phyloP scores from a whole-genome alignment of 2,113 vertebrate genomes.

The Petrocephalus zakoni region DNA sequence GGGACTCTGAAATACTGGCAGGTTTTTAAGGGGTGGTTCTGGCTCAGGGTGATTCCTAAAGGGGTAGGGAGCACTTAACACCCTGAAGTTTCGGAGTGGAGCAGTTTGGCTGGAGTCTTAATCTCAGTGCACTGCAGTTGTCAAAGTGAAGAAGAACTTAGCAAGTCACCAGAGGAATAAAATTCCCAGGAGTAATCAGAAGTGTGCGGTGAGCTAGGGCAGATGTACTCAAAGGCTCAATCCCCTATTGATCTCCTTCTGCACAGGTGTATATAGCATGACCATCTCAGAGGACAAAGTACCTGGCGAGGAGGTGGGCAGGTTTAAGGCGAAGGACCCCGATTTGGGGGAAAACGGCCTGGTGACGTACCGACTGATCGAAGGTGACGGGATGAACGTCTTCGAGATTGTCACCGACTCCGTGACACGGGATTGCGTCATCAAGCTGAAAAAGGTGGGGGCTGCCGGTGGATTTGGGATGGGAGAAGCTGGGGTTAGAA shows the following conservation, averaged over 20 bases:
- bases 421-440: constrained; percentile 86
- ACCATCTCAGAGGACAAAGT: constrained; percentile 82
- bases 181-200: neutral
- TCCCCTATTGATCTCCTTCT: neutral
- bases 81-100: neutral
- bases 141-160: constrained; percentile 7
- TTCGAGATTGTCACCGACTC: constrained; percentile 90
- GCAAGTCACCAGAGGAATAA: neutral
- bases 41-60: neutral
- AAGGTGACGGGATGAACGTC: constrained; percentile 78
- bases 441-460: constrained; percentile 91
- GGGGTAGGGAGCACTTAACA: neutral
- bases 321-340: constrained; percentile 89
- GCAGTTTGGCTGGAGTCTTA: neutral
- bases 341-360: constrained; percentile 90
- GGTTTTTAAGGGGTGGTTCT: neutral
- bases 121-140: neutral
- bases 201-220: neutral
- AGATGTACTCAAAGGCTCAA: neutral
- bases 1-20: neutral
- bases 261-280: constrained; percentile 88
- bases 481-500: neutral
- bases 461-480: neutral
- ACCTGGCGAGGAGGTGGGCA: constrained; percentile 85
- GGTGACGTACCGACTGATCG: constrained; percentile 81